Conservation (phyloP, 2,113 vertebrate species). For the Sinocyclocheilus anophthalmus region DNA sequence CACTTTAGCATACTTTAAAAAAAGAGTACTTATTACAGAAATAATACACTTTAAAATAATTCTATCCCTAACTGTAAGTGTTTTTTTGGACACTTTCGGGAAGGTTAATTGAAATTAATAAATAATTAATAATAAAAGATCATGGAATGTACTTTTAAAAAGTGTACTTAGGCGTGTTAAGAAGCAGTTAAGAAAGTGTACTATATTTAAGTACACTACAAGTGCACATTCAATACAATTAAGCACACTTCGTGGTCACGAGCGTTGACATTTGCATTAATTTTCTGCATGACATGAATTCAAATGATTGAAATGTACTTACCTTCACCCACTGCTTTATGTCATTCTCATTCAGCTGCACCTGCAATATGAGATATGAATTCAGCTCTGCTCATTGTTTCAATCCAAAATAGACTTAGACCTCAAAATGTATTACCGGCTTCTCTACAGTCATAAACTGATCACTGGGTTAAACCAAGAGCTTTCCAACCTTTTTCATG, state of each 20-base stretch:
- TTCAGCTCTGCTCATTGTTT: constrained; percentile 29
- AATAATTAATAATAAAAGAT: neutral
- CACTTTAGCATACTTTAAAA: too few species aligned
- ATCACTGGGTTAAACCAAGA: neutral
- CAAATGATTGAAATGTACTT: constrained; percentile 38
- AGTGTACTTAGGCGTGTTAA: too few species aligned
- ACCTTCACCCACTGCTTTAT: constrained; percentile 80
- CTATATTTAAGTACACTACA: too few species aligned
- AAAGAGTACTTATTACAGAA: too few species aligned
- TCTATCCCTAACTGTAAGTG: too few species aligned
- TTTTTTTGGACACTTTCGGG: too few species aligned
- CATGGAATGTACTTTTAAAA: too few species aligned
- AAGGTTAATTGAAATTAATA: too few species aligned
- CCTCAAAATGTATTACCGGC: neutral
- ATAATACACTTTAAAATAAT: too few species aligned
- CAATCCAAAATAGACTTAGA: neutral
- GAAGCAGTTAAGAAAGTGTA: too few species aligned
- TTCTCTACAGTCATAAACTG: neutral
- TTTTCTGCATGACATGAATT: neutral
- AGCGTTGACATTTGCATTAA: neutral
- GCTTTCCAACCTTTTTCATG: neutral
- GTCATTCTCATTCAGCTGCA: constrained; percentile 62
- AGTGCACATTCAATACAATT: too few species aligned
- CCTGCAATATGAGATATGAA: constrained; percentile 62
- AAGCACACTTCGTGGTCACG: too few species aligned